Percentiles rank a stretch among this genome's conserved stretches.
phyloP scores from a whole-genome alignment of 2,113 vertebrate genomes.

The Dromas ardeola region DNA sequence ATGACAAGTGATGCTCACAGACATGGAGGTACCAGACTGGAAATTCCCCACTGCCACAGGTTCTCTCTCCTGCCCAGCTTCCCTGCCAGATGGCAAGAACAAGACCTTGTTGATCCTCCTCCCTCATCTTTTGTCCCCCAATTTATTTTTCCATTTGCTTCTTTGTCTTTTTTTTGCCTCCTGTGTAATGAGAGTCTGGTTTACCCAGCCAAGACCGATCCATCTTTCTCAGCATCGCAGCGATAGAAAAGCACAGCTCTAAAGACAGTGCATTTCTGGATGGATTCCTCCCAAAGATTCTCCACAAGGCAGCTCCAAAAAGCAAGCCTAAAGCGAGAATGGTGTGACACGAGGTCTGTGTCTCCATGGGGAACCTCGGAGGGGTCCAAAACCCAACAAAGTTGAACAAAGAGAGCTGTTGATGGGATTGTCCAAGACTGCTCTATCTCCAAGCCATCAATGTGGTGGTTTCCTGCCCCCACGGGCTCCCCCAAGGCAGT shows the following conservation, averaged over 20 bases:
- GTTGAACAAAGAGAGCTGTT: accelerated
- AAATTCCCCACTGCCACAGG: background rate
- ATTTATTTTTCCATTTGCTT: background rate
- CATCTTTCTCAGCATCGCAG: background rate
- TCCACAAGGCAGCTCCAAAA: background rate
- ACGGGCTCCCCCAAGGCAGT: background rate
- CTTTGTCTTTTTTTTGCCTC: background rate
- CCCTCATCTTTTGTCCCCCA: background rate
- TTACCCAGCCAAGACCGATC: background rate
- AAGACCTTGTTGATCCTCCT: background rate
- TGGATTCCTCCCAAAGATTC: background rate
- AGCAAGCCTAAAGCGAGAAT: background rate
- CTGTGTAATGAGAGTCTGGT: too few species aligned
- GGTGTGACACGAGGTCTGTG: background rate
- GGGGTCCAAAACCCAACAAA: accelerated
- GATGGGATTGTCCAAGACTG: background rate
- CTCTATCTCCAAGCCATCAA: background rate
- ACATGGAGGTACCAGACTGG: background rate
- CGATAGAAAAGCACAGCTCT: background rate
- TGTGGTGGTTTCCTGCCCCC: background rate
- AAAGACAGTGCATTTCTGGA: background rate
- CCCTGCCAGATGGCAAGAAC: background rate
- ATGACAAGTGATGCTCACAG: background rate
- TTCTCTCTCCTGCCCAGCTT: background rate
- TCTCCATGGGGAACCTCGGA: background rate